These are phyloP conservation scores for Agonum fuliginosum DNA, from an alignment of 2,888 invertebrate species.

Conservation along the genomic window DNA sequence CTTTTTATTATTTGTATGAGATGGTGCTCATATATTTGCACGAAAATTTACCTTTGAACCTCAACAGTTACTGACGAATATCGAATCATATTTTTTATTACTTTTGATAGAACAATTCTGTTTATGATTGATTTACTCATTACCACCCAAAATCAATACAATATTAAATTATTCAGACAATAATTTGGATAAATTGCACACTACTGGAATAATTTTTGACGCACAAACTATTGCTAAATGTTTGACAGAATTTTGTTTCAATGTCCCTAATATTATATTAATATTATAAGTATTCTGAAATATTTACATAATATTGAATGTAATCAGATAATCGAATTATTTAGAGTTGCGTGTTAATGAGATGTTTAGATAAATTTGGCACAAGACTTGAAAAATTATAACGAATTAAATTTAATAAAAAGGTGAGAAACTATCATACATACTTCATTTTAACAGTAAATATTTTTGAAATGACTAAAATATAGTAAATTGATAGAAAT, in stretches of 20 bases:
- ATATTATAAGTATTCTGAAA: too few relatives aligned
- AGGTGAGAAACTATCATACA: too few relatives aligned
- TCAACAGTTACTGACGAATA: not conserved
- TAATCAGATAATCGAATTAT: too few relatives aligned
- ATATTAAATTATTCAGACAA: not conserved
- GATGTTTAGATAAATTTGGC: too few relatives aligned
- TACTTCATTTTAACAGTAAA: too few relatives aligned
- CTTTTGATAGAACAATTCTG: not conserved
- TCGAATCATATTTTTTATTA: not conserved
- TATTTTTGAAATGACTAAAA: too few relatives aligned
- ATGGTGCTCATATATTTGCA: not conserved
- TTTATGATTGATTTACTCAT: not conserved
- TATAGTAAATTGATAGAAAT: too few relatives aligned
- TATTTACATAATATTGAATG: not conserved
- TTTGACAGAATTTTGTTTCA: conserved; percentile 29
- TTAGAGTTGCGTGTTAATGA: not conserved
- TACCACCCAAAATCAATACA: not conserved
- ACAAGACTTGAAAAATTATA: too few relatives aligned
- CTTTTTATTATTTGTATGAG: not conserved
- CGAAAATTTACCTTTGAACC: conserved; percentile 4
- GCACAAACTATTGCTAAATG: not conserved
- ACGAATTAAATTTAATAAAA: too few relatives aligned
- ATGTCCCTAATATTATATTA: too few relatives aligned
- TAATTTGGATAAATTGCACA: not conserved
- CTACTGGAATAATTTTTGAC: not conserved